Base-by-base conservation (phyloP, 2,797 vertebrate species). In the Melanotaenia pygmaea region DNA sequence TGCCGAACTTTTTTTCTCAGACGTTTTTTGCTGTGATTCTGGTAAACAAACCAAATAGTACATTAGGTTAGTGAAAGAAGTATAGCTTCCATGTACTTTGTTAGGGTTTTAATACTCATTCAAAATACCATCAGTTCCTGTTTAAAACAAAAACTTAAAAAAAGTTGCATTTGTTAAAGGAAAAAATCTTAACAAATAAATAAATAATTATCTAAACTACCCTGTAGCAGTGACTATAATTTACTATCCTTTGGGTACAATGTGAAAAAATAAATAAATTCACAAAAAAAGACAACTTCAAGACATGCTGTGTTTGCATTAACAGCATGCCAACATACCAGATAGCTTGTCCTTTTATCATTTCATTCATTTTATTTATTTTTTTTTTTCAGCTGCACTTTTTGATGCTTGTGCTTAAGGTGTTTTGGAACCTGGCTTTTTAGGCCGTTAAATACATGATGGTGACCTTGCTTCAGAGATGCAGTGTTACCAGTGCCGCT, bases 291-390 rank as follows among this genome's bases (percentile, higher is more conserved):
- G 16, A 14, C 16, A 43, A 43, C 16, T 16, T 16, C 22, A 75
- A 54, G 14, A 74, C 63, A 62, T 76, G 28, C 51, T 59, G 43
- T 20, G 58, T 88, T 80, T 81, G 67, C 79, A 79, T 82, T 83
- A 83, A 84, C 70, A 26, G 83, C 85, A 89, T 88, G 83, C 60
- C 80, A 72, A 81, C 76, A 75, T 60, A 30, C 20, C 37, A 24
- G 35, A 51, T 43, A 71, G 73, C 72, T 76, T 83, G 43, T 73
- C 66, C 3, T 76, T 81, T 76, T 65, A 59, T 67, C 3, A 45
- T 37, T 34, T 34, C 32, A 34, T 34, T 34, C 32, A 34, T 34
- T 34, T 30, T 3, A 5, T 43, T 50, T 20, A 1, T 43, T 75
- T 4, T 67, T 64, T 58, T 65, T 71, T 81, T 74, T 70, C 34